Conservation (phyloP, 2,797 vertebrate species). For the Gallinago stenura region DNA sequence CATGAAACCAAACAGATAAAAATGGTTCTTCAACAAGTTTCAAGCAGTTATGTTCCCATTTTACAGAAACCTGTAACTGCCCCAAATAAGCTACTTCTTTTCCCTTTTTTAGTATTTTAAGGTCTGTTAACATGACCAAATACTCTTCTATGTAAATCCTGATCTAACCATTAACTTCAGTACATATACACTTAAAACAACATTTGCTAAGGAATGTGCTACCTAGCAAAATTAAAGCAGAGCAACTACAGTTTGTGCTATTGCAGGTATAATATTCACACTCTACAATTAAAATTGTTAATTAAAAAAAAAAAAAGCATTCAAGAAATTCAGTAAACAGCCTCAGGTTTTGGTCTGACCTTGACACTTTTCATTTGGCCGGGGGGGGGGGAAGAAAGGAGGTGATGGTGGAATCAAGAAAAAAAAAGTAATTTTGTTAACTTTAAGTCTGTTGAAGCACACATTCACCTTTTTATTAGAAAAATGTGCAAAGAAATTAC, state of each 20-base stretch:
- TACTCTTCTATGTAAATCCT: neutral
- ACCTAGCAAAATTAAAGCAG: neutral
- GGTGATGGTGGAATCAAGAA: neutral
- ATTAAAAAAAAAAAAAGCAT: neutral
- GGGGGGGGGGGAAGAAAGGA: too few relatives aligned
- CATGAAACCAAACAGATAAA: neutral
- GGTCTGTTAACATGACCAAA: neutral
- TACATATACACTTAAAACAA: neutral
- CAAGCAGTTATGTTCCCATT: neutral
- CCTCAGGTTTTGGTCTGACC: neutral
- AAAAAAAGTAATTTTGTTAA: neutral
- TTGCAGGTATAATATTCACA: neutral
- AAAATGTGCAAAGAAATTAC: neutral
- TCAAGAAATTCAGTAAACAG: neutral
- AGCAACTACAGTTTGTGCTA: neutral
- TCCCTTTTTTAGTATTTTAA: neutral
- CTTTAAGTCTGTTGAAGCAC: neutral
- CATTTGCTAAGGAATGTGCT: rapidly evolving
- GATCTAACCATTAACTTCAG: neutral
- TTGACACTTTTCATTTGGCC: neutral
- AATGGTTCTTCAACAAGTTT: neutral
- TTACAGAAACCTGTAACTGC: neutral
- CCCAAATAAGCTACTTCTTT: neutral
- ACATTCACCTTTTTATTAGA: neutral
- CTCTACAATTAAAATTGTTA: neutral